Evolutionary conservation across 2,797 vertebrate genomes (phyloP), one percentile per base, ranked within the genome.

Genomic region (Apogon talboti): DNA sequence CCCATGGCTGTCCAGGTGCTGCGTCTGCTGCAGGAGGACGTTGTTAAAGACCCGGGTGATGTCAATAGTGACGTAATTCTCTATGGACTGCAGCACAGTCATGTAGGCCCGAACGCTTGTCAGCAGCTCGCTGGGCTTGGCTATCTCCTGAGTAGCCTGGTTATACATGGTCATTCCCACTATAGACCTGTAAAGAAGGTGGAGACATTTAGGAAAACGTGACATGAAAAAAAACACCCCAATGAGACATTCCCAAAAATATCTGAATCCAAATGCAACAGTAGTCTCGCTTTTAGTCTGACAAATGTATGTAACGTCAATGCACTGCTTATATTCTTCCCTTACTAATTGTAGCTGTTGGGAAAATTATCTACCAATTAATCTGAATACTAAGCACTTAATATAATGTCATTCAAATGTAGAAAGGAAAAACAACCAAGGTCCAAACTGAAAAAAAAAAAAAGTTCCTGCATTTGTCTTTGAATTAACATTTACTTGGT

Each of bases 41-140:
- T 99, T 99, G 93, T 99, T 99, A 84, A 99, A 99, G 41, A 99
- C 98, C 66, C 98, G 93, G 12, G 98, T 99, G 78, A 99, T 99
- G 92, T 99, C 98, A 4, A 99, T 99, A 87, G 98, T 98, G 74
- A 99, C 98, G 76, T 98, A 99, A 84, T 99, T 99, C 93, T 99
- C 98, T 87, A 99, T 98, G 74, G 97, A 98, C 84, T 99, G 98
- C 9, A 99, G 95, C 55, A 99, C 98, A 0, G 97, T 99, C 98
- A 99, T 99, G 74, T 99, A 99, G 61, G 98, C 97, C 70, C 97
- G 94, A 33, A 99, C 97, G 35, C 97, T 99, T 77, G 97, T 98
- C 89, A 98, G 90, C 81, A 99, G 94, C 87, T 99, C 98, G 0
- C 97, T 99, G 62, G 98, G 98, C 87, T 99, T 99, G 87, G 97